Evolutionary conservation across 2,113 vertebrate species (phyloP).

Genomic region (Centropus unirufus): DNA sequence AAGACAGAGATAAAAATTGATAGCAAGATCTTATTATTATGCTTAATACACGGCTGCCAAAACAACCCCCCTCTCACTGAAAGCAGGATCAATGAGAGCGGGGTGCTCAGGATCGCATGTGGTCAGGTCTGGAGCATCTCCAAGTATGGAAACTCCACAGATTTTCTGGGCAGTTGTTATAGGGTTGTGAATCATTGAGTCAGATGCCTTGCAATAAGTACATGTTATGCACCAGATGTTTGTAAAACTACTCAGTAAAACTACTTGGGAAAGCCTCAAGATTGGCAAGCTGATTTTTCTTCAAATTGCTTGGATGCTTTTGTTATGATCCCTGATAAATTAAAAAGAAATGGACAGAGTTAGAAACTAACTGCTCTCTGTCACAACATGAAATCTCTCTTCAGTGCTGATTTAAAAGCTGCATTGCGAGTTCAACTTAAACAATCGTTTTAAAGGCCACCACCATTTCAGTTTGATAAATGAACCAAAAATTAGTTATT

Average conservation of each 20-base stretch:
- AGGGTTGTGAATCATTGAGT: neutral
- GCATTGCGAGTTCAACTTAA: neutral
- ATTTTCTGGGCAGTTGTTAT: neutral
- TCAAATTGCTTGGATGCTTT: neutral
- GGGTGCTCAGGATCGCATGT: neutral
- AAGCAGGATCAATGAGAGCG: neutral
- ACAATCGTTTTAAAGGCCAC: neutral
- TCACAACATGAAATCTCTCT: neutral
- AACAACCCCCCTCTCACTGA: neutral
- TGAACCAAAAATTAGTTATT: neutral
- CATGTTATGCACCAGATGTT: neutral
- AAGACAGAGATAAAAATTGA: neutral
- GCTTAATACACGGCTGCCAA: neutral
- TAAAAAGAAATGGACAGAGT: neutral
- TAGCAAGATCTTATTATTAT: neutral
- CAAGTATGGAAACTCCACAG: neutral
- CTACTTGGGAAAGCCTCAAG: neutral
- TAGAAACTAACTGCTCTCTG: neutral
- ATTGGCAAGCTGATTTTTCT: neutral
- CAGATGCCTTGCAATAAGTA: neutral
- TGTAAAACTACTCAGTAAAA: neutral
- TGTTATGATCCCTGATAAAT: neutral
- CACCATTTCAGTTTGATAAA: neutral
- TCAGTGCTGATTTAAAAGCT: neutral
- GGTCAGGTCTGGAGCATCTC: neutral